Base-by-base conservation (phyloP, 1,140 invertebrate species). In the Lepidurus apus region DNA sequence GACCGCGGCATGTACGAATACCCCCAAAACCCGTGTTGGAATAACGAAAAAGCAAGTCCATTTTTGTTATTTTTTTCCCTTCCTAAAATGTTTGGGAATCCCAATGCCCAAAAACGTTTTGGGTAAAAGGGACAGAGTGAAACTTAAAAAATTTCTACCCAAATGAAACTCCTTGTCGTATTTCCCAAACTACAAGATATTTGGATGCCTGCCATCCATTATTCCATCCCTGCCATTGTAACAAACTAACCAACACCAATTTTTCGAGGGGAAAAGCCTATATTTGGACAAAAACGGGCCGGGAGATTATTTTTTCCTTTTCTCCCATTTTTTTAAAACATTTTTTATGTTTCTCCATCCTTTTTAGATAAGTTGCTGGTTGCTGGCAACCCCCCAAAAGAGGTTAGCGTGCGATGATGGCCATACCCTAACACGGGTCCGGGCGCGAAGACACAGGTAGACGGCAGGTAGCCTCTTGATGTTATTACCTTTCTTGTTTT, bases 401-500 rank as follows among this genome's bases (percentile, higher is more conserved):
- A 65, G 21, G 13, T 65, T n/a, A 65, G 53, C n/a, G 53, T 65
- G 53, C 53, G 53, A 65, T 65, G 53, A 65, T 65, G 53, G 53
- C 53, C 53, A 8, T 65, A n/a, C 21, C 53, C 53, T 65, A 65
- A 65, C 53, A 65, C 53, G 53, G 53, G 21, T 65, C 53, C 21
- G 53, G 53, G 53, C 53, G 53, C 53, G 53, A 65, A 65, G 53
- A 65, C 53, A 65, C 53, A 65, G 53, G 53, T 65, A 65, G 53
- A 65, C 53, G 53, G 53, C 53, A 65, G 53, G 53, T 65, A 65
- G 53, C n/a, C 53, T 65, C 53, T 65, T 65, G 53, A 65, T 65
- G 53, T 65, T 65, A 65, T 65, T 65, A 65, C 53, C 53, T 65
- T 65, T 65, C 53, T 65, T 65, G 53, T 65, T 65, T 65, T 65